Percentiles rank a stretch among this genome's conserved stretches.
Evolutionary conservation across 2,888 invertebrate genomes (phyloP).

Genomic region (Hypomecis punctinalis): DNA sequence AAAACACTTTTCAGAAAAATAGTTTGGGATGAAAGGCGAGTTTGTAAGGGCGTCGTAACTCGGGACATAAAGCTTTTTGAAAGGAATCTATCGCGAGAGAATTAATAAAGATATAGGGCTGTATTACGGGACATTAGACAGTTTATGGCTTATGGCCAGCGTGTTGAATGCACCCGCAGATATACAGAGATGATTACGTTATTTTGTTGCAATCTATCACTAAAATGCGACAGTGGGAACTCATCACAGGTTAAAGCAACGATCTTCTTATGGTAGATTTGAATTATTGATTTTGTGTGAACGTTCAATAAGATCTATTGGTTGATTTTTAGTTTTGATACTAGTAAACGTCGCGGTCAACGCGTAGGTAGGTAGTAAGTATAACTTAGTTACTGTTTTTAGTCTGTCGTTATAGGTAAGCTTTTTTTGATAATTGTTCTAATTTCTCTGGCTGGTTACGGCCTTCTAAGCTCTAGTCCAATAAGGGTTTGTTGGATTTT

Average conservation of each 20-base stretch:
- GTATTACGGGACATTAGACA: conserved; percentile 80
- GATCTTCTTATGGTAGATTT: conserved; percentile 8
- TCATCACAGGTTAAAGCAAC: conserved; percentile 32
- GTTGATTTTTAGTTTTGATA: too few relatives aligned
- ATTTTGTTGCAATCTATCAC: conserved; percentile 66
- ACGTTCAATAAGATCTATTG: too few relatives aligned
- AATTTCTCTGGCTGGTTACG: too few relatives aligned
- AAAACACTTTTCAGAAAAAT: conserved; percentile 84
- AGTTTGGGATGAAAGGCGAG: conserved; percentile 80
- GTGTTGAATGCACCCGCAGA: conserved; percentile 74
- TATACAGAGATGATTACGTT: conserved; percentile 44
- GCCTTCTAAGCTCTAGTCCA: too few relatives aligned
- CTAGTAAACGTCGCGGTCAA: too few relatives aligned
- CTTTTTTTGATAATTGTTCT: too few relatives aligned
- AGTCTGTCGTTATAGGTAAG: too few relatives aligned
- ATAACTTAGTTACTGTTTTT: too few relatives aligned
- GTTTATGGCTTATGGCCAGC: conserved; percentile 71
- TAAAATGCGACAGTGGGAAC: conserved; percentile 42
- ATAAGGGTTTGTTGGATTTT: too few relatives aligned
- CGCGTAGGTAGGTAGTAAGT: too few relatives aligned
- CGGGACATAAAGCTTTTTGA: conserved; percentile 78
- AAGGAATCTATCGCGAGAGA: conserved; percentile 79
- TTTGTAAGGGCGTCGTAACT: conserved; percentile 79
- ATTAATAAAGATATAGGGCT: conserved; percentile 84
- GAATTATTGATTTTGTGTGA: not conserved